phyloP scores from a whole-genome alignment of 2,113 vertebrate genomes.

The Misgurnus mizolepis region DNA sequence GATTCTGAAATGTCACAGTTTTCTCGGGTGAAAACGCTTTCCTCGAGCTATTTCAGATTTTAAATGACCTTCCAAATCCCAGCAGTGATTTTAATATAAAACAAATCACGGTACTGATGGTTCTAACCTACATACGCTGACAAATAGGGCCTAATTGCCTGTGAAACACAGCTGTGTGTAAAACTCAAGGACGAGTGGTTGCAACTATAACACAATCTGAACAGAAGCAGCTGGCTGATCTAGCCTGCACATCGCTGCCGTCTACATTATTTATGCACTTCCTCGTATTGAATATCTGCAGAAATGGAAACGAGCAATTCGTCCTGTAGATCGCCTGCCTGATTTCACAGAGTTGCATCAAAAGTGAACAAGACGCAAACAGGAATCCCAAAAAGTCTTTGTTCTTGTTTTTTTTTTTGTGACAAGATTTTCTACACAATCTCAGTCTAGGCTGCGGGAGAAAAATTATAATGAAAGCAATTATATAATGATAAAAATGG shows the following conservation, averaged over 20 bases:
- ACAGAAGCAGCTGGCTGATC: constrained; percentile 48
- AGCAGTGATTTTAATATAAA: constrained; percentile 46
- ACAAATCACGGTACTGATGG: constrained; percentile 43
- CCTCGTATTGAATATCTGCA: constrained; percentile 71
- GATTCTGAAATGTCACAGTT: constrained; percentile 15
- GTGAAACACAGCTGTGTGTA: constrained; percentile 35
- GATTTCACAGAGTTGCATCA: constrained; percentile 63
- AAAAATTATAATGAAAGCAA: background rate
- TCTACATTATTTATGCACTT: constrained; percentile 68
- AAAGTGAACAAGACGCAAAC: constrained; percentile 18
- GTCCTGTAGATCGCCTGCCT: constrained; percentile 44
- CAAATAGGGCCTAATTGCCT: constrained; percentile 44
- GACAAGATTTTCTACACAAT: background rate
- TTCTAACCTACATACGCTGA: constrained; percentile 38
- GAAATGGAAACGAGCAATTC: constrained; percentile 53
- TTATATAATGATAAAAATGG: too few species aligned
- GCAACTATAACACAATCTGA: constrained; percentile 55
- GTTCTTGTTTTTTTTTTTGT: constrained; percentile 2
- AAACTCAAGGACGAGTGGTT: constrained; percentile 58
- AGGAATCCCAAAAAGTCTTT: constrained; percentile 24
- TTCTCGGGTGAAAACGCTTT: background rate
- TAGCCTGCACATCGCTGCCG: constrained; percentile 51
- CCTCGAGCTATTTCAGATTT: constrained; percentile 41
- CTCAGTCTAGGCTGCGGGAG: constrained; percentile 24
- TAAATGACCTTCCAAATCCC: constrained; percentile 48